Base-by-base conservation (phyloP, 2,113 vertebrate species). In the Campylomormyrus numenius region DNA sequence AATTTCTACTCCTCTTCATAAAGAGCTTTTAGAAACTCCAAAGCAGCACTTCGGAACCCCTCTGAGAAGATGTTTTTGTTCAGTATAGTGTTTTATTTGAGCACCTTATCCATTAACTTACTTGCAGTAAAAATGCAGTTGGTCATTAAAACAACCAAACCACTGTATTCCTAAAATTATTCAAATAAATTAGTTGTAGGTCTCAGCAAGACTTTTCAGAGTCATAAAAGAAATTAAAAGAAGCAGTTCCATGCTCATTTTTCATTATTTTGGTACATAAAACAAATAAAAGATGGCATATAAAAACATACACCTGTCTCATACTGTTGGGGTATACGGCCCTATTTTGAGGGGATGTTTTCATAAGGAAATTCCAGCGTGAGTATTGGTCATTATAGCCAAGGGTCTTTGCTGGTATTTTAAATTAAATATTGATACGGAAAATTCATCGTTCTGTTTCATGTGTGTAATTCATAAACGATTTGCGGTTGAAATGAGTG, bases 11-110 rank as follows among this genome's bases (percentile, higher is more conserved):
- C 80, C 42, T 9, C 80, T 83, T 87, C 42, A 53, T 90, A 19
- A 70, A 19, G 11, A 77, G 58, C 48, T 87, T 53, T 56, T 35
- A 31, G 13, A 87, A 87, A 52, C 27, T 53, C n/a, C 50, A 31
- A 39, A 53, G 50, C 83, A 53, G 50, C 42, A 85, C 21, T 56
- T 87, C 3, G 9, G n/a, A 53, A 8, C 17, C 39, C 31, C 48
- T 24, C 83, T 56, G 24, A 53, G 85, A 19, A 19, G 85, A 35
- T 87, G 27, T 87, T 87, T 86, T 86, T 86, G n/a, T n/a, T 86
- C 45, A 48, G 42, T 27, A 49, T 49, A 27, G 84, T 19, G 35
- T 19, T 35, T 42, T 42, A 48, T n/a, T 85, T 9, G 84, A 48
- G 45, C 13, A n/a, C 19, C 45, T 27, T 27, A 27, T 42, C 19